Percentiles rank a stretch among this genome's conserved stretches.
These are phyloP conservation scores for Catharus minimus DNA, from an alignment of 2,113 vertebrate genomes.

Conservation along the genomic window DNA sequence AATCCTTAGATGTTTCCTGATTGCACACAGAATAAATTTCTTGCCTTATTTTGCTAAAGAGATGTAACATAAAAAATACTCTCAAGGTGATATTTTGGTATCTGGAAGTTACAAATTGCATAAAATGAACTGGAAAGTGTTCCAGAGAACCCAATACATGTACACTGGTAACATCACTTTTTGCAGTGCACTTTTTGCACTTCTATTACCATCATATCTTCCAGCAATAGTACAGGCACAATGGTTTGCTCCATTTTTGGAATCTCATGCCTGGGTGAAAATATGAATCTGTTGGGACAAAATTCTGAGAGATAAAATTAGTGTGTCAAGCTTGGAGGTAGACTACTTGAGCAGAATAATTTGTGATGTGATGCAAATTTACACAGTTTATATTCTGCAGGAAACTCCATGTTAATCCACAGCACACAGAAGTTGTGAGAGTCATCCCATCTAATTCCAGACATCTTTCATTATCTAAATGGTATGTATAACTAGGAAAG, in stretches of 20 bases:
- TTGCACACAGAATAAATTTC: neutral
- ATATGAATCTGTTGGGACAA: neutral
- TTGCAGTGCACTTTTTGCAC: neutral
- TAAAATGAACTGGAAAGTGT: neutral
- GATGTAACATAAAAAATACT: neutral
- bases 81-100: neutral
- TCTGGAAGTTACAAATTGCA: neutral
- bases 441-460: neutral
- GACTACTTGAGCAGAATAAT: neutral
- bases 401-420: neutral
- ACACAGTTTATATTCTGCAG: neutral
- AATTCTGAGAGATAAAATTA: neutral
- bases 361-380: neutral
- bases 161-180: neutral
- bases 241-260: neutral
- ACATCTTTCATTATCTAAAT: neutral
- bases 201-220: neutral
- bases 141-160: accelerated
- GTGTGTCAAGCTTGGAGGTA: neutral
- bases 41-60: neutral
- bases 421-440: neutral
- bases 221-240: neutral
- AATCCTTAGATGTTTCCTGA: neutral
- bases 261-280: neutral
- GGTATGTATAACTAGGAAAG: neutral